Conservation (phyloP, 1,140 invertebrate species). For the Bombus superbus region DNA sequence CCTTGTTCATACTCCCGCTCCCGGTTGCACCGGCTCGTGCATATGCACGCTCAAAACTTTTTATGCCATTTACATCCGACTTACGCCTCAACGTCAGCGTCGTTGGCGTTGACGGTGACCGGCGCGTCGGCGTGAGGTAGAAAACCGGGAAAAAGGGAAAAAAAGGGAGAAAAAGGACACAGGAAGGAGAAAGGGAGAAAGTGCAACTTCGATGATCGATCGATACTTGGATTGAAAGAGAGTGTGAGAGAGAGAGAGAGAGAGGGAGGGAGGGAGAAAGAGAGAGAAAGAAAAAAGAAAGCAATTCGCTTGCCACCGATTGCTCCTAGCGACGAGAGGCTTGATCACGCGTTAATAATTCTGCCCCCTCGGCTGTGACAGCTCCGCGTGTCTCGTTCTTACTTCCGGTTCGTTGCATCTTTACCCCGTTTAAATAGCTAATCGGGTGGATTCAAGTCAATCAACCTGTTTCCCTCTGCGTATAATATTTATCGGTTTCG, state of each 20-base stretch:
- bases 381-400: conserved; percentile 13
- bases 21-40: conserved; percentile 44
- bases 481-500: not conserved
- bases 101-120: conserved; percentile 22
- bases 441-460: not conserved
- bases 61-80: conserved; percentile 64
- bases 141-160: not conserved
- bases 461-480: not conserved
- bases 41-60: conserved; percentile 64
- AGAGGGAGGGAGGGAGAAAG: not conserved
- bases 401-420: conserved; percentile 17
- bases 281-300: not conserved
- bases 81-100: conserved; percentile 61
- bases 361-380: not conserved
- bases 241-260: not conserved
- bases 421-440: conserved; percentile 7
- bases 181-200: not conserved
- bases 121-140: not conserved
- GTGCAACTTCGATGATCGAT: conserved; percentile 11
- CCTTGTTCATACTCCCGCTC: conserved; percentile 56
- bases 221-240: conserved; percentile 29
- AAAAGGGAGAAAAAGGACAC: not conserved
- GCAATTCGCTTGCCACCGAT: not conserved
- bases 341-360: conserved; percentile 15
- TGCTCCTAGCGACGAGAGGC: not conserved